These are phyloP conservation scores for Cyphotilapia sp. DNA, from an alignment of 2,113 vertebrate species.

Conservation along the genomic window DNA sequence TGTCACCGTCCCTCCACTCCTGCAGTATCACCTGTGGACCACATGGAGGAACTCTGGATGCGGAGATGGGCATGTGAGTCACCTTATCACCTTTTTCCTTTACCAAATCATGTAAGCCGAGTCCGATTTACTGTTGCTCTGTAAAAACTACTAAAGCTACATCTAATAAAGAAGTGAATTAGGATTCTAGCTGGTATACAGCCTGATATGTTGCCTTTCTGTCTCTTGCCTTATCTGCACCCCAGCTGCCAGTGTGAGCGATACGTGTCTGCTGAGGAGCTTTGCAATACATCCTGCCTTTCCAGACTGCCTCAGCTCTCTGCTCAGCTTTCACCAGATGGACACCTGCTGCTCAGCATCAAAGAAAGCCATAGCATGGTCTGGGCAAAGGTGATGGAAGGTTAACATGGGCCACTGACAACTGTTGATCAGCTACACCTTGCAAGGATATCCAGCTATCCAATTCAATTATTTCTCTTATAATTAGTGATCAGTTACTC, in stretches of 20 bases:
- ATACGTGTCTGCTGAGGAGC: slow-evolving; percentile 83
- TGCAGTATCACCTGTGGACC: slow-evolving; percentile 75
- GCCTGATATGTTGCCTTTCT: not conserved
- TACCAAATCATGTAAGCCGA: not conserved
- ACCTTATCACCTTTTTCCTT: not conserved
- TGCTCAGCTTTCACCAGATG: slow-evolving; percentile 61
- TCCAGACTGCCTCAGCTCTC: slow-evolving; percentile 73
- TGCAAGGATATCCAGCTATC: not conserved
- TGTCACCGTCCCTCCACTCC: slow-evolving; percentile 65
- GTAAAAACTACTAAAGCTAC: not conserved
- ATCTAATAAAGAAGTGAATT: not conserved
- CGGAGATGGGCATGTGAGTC: slow-evolving; percentile 85
- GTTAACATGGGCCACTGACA: not conserved
- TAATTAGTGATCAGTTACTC: not conserved
- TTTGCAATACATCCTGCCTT: slow-evolving; percentile 81
- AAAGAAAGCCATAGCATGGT: slow-evolving; percentile 47
- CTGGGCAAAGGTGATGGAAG: slow-evolving; percentile 40
- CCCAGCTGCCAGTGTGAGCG: slow-evolving; percentile 79
- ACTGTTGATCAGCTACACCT: not conserved
- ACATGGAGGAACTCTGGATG: slow-evolving; percentile 72
- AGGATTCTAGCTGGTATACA: not conserved
- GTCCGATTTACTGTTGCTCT: not conserved
- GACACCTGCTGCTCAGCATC: slow-evolving; percentile 72
- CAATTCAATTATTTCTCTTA: not conserved
- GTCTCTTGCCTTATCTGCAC: not conserved